These are phyloP conservation scores for Coendou prehensilis DNA, from an alignment of 2,797 vertebrate species.

Conservation along the genomic window DNA sequence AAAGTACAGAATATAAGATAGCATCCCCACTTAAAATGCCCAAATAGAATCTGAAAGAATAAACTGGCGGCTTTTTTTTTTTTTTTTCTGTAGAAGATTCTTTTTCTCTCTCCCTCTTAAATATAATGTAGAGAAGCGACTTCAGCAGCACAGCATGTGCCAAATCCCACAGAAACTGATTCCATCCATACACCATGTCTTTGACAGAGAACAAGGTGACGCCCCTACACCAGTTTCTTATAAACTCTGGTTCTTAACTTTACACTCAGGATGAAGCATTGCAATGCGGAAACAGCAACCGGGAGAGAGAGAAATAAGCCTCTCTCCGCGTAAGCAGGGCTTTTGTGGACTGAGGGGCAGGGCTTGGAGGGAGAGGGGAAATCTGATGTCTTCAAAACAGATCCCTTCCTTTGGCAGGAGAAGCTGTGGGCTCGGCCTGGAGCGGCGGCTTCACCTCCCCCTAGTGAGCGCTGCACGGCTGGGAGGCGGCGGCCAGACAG, in stretches of 20 bases:
- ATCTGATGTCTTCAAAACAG: constrained; percentile 38
- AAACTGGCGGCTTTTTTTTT: not conserved
- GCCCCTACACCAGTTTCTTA: not conserved
- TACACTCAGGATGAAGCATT: not conserved
- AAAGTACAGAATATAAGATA: not conserved
- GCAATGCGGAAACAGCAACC: not conserved
- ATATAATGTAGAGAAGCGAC: not conserved
- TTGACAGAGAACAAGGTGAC: not conserved
- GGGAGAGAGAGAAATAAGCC: not conserved
- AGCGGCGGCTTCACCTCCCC: not conserved
- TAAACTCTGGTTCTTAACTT: not conserved
- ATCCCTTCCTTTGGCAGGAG: constrained; percentile 5
- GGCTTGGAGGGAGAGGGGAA: not conserved
- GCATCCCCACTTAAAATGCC: not conserved
- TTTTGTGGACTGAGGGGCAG: not conserved
- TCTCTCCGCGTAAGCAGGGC: not conserved
- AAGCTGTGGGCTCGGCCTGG: not conserved
- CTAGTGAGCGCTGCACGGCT: constrained; percentile 35
- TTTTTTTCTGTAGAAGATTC: constrained; percentile 8
- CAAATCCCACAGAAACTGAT: not conserved
- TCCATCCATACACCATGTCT: not conserved
- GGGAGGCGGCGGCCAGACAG: constrained; percentile 75
- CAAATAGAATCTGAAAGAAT: not conserved
- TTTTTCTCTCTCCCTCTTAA: not conserved
- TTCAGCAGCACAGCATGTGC: not conserved